Percentiles rank a stretch among this genome's conserved stretches.
phyloP scores from a whole-genome alignment of 2,888 invertebrate genomes.

The Acleris laterana region DNA sequence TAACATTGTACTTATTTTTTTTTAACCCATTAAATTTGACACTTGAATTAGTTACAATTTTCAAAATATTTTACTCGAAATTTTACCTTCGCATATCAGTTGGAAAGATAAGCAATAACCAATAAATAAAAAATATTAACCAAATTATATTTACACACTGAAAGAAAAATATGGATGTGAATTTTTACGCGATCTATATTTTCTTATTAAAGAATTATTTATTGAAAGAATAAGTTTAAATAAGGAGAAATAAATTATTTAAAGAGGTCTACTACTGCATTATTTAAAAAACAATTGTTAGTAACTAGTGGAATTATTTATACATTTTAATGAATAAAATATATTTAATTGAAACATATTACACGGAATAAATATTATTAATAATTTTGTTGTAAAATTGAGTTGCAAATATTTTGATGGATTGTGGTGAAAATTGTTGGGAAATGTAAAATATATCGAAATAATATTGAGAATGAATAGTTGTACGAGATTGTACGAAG shows the following conservation, averaged over 20 bases:
- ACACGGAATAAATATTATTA: conserved; percentile 5
- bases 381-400: not conserved
- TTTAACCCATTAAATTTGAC: not conserved
- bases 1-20: too few species aligned
- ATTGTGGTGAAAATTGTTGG: conserved; percentile 19
- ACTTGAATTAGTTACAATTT: conserved; percentile 4
- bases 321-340: conserved; percentile 16
- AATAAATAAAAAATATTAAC: conserved; percentile 29
- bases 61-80: conserved; percentile 12
- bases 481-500: conserved; percentile 20
- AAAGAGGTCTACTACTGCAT: conserved; percentile 2
- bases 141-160: conserved; percentile 34
- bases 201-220: conserved; percentile 30
- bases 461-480: conserved; percentile 19
- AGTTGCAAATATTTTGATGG: conserved; percentile 27
- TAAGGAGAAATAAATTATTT: conserved; percentile 26
- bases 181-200: conserved; percentile 31
- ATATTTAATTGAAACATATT: conserved; percentile 17
- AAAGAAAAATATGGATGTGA: conserved; percentile 28
- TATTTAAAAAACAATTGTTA: conserved; percentile 22
- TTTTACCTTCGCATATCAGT: conserved; percentile 36
- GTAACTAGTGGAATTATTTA: conserved; percentile 27
- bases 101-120: conserved; percentile 26
- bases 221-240: conserved; percentile 12
- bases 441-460: conserved; percentile 32